Evolutionary conservation across 2,797 vertebrate genomes (phyloP).

Genomic region (Bradypus variegatus): DNA sequence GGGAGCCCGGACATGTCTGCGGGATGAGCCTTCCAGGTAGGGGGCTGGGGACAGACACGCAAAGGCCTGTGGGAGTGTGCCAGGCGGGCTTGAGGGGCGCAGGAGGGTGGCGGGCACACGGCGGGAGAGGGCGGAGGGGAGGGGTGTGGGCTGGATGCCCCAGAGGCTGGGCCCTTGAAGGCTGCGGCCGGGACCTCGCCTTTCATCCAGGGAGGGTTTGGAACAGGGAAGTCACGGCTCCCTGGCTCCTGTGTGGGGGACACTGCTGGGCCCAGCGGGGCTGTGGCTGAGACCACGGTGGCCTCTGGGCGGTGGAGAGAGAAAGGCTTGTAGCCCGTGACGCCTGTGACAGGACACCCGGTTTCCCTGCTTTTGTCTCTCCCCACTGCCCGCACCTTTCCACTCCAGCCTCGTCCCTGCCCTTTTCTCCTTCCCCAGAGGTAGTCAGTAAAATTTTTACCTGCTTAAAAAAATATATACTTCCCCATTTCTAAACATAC

Average conservation of each 20-base stretch:
- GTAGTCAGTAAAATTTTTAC: neutral
- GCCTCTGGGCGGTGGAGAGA: neutral
- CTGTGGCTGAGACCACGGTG: neutral
- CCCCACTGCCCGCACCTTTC: too few species aligned
- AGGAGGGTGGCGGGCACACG: too few species aligned
- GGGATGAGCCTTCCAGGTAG: neutral
- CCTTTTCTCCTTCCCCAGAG: neutral
- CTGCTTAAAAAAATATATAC: neutral
- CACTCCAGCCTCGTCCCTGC: neutral
- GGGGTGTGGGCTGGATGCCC: too few species aligned
- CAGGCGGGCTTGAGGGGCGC: too few species aligned
- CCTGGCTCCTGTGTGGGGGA: too few species aligned
- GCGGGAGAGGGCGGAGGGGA: too few species aligned
- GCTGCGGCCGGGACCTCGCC: too few species aligned
- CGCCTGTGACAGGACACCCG: neutral
- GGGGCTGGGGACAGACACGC: too few species aligned
- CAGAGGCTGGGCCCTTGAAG: too few species aligned
- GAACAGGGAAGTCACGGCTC: neutral
- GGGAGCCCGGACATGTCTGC: neutral
- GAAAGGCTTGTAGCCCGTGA: neutral
- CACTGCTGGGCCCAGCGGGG: too few species aligned
- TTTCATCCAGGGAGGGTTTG: neutral
- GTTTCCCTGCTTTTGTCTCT: neutral
- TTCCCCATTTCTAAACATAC: neutral
- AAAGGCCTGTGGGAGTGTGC: too few species aligned